These are phyloP conservation scores for Bos javanicus DNA, from an alignment of 2,113 vertebrate species.

Conservation along the genomic window DNA sequence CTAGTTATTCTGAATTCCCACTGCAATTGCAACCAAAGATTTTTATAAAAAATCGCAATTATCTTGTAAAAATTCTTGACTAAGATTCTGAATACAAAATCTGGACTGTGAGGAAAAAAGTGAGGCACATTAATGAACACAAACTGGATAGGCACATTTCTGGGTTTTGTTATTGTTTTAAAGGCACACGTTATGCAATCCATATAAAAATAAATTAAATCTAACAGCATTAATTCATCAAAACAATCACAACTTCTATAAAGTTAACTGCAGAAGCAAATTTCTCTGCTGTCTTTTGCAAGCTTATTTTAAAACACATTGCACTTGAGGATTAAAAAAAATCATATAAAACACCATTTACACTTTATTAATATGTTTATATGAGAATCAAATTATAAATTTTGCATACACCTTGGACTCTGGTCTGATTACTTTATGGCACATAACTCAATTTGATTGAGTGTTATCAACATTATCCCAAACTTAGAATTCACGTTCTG, in stretches of 20 bases:
- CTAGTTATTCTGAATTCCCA: slow-evolving; percentile 65
- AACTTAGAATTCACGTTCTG: slow-evolving; percentile 59
- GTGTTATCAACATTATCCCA: slow-evolving; percentile 47
- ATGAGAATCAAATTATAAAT: slow-evolving; percentile 64
- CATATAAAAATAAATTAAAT: slow-evolving; percentile 87
- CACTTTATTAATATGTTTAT: slow-evolving; percentile 77
- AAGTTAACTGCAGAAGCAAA: slow-evolving; percentile 80
- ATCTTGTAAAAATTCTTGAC: slow-evolving; percentile 62
- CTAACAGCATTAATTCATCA: slow-evolving; percentile 82
- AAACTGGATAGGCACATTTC: slow-evolving; percentile 81
- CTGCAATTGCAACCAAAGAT: slow-evolving; percentile 68
- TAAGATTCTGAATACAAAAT: slow-evolving; percentile 60
- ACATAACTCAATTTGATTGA: slow-evolving; percentile 69
- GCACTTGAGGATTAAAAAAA: slow-evolving; percentile 80
- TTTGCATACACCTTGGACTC: slow-evolving; percentile 65
- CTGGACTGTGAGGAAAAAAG: slow-evolving; percentile 64
- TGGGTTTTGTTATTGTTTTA: slow-evolving; percentile 73
- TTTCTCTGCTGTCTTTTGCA: slow-evolving; percentile 78
- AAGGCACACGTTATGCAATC: slow-evolving; percentile 90
- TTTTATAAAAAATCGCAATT: slow-evolving; percentile 71
- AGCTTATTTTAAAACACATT: slow-evolving; percentile 84
- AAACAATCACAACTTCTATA: slow-evolving; percentile 80
- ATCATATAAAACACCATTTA: slow-evolving; percentile 72
- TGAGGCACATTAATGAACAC: slow-evolving; percentile 76
- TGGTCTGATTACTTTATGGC: slow-evolving; percentile 69